These are phyloP conservation scores for Penelope pileata DNA, from an alignment of 2,113 vertebrate species.

Conservation along the genomic window DNA sequence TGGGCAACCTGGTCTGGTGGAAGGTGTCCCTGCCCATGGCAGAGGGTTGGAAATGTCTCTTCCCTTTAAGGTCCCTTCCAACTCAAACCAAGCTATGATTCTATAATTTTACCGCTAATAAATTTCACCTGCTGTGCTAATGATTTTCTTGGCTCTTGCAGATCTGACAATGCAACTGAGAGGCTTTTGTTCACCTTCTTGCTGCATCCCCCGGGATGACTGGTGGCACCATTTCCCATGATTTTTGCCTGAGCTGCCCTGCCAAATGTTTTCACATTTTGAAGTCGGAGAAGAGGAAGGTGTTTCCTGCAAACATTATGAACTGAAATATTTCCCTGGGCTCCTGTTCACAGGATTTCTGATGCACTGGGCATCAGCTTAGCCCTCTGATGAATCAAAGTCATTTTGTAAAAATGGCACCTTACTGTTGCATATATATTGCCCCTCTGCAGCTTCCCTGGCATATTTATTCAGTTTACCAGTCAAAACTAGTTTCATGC, in stretches of 20 bases:
- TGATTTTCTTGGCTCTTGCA: not conserved
- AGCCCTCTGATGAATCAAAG: conserved; percentile 66
- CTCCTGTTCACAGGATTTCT: conserved; percentile 41
- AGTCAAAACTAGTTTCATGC: conserved; percentile 77
- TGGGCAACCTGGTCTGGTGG: not conserved
- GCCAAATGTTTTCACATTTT: conserved; percentile 29
- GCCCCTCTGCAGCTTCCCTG: conserved; percentile 37
- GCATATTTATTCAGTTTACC: conserved; percentile 75
- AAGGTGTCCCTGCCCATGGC: not conserved
- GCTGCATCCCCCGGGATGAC: not conserved
- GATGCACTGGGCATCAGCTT: conserved; percentile 34
- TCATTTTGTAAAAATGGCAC: conserved; percentile 61
- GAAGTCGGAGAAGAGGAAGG: not conserved
- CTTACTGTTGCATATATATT: conserved; percentile 72
- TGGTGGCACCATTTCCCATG: not conserved
- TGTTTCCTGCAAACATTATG: not conserved
- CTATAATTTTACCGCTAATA: not conserved
- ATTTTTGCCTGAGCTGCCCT: not conserved
- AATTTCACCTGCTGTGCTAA: not conserved
- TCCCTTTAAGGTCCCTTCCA: not conserved
- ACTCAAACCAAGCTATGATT: not conserved
- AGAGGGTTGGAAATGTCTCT: not conserved
- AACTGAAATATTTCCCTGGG: conserved; percentile 50
- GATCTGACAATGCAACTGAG: not conserved
- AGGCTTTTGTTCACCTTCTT: not conserved